Base-by-base conservation (phyloP, 1,140 invertebrate genomes). In the Chironomus tepperi region DNA sequence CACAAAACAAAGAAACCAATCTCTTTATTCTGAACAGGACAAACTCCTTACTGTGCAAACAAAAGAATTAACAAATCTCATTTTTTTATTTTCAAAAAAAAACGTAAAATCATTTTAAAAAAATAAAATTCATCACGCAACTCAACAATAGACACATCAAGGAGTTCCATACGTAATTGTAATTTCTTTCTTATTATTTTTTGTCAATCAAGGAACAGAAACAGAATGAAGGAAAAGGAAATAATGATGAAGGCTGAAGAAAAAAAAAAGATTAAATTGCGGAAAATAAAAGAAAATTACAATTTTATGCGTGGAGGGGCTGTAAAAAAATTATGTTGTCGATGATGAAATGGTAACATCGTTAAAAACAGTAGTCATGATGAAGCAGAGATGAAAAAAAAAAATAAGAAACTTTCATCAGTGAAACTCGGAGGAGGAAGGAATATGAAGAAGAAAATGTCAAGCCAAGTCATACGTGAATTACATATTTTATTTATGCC, bases 401-500 rank as follows among this genome's bases (percentile, higher is more conserved):
- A 47, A 47, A 57, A 57, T 57, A 57, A 57, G 47, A 10, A 57
- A 57, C 15, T 10, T 12, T 57, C 10, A 57, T 57, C 47, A 47
- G 43, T 15, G 47, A 57, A 15, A 57, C 24, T 12, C 47, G 15
- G 47, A 12, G 15, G 47, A 5, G n/a, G 47, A 10, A 47, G 43
- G 15, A 47, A 15, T 47, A 47, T 9, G 9, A 47, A 15, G 43
- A 47, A 57, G 47, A 57, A 57, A 57, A 57, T 57, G 47, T 57
- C 47, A 57, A 57, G 12, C 47, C 47, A 57, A 57, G 47, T 57
- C 47, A 57, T 57, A 57, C 47, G 47, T 57, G 47, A 57, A 57
- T 57, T 57, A 57, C 47, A 57, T 57, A 57, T 57, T 57, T 57
- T 57, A 57, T 57, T 57, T 57, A 57, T 57, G 47, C 47, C 47